A percentile compares a stretch with the other conserved stretches of the same genome.
Evolutionary conservation across 2,888 invertebrate genomes (phyloP).

Genomic region (Empis stercorea): DNA sequence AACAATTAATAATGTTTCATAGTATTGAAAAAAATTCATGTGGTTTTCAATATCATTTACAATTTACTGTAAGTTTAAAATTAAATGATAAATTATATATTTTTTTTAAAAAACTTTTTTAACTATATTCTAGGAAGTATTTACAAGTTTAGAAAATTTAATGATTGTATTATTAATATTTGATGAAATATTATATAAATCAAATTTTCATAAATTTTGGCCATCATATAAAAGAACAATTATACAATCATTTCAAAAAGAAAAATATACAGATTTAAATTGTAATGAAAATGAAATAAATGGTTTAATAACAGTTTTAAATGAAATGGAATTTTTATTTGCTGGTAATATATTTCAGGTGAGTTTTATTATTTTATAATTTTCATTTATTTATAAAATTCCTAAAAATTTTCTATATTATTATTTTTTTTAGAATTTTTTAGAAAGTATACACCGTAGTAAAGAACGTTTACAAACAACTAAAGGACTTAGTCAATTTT

Average conservation of each 20-base stretch:
- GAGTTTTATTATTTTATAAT: constrained; percentile 13
- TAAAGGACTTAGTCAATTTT: constrained; percentile 11
- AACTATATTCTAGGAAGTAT: constrained; percentile 20
- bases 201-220: constrained; percentile 49
- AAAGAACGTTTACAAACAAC: constrained; percentile 21
- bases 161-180: constrained; percentile 52
- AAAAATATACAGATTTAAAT: constrained; percentile 45
- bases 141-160: constrained; percentile 49
- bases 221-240: constrained; percentile 61
- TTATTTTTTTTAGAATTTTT: constrained; percentile 4
- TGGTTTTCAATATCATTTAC: constrained; percentile 4
- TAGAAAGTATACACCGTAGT: neutral
- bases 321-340: constrained; percentile 37
- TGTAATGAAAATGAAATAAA: constrained; percentile 42
- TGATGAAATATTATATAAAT: constrained; percentile 27
- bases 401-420: no score
- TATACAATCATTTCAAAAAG: constrained; percentile 46
- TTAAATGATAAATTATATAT: neutral
- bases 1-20: constrained; percentile 38
- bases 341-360: constrained; percentile 58
- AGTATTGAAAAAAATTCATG: constrained; percentile 4
- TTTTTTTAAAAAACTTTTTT: neutral
- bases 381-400: no score
- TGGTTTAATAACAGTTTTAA: constrained; percentile 57
- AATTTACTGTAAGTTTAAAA: neutral